These are phyloP conservation scores for Sebastes oblongus DNA, from an alignment of 2,797 vertebrate genomes.

Conservation along the genomic window DNA sequence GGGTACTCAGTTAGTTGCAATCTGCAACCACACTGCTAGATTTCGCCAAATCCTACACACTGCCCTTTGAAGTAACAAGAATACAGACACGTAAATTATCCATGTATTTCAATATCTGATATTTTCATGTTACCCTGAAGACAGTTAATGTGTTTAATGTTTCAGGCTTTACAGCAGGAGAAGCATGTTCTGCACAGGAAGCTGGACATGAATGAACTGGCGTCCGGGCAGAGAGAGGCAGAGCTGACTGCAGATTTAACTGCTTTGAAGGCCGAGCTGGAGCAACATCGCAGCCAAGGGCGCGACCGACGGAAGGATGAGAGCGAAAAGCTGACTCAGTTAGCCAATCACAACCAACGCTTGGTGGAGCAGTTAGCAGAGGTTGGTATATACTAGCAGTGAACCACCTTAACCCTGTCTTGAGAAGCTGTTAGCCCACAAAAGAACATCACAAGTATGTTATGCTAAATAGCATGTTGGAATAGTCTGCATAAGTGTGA, in stretches of 20 bases:
- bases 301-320: slow-evolving; percentile 77
- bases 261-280: slow-evolving; percentile 66
- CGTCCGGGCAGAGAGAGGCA: slow-evolving; percentile 75
- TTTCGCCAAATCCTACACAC: no score
- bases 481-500: not conserved
- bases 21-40: no score
- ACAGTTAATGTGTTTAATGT: slow-evolving; percentile 7
- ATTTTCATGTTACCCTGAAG: not conserved
- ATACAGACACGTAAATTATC: not conserved
- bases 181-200: slow-evolving; percentile 79
- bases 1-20: no score
- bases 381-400: slow-evolving; percentile 59
- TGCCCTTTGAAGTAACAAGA: not conserved
- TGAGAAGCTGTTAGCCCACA: not conserved
- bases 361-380: slow-evolving; percentile 85
- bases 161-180: slow-evolving; percentile 81
- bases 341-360: slow-evolving; percentile 84
- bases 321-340: slow-evolving; percentile 78
- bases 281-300: slow-evolving; percentile 72
- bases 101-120: not conserved
- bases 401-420: not conserved
- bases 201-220: slow-evolving; percentile 77
- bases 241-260: slow-evolving; percentile 78
- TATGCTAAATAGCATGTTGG: not conserved
- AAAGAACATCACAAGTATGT: not conserved